Conservation (phyloP, 2,113 vertebrate genomes). For the Ceratotherium simum region DNA sequence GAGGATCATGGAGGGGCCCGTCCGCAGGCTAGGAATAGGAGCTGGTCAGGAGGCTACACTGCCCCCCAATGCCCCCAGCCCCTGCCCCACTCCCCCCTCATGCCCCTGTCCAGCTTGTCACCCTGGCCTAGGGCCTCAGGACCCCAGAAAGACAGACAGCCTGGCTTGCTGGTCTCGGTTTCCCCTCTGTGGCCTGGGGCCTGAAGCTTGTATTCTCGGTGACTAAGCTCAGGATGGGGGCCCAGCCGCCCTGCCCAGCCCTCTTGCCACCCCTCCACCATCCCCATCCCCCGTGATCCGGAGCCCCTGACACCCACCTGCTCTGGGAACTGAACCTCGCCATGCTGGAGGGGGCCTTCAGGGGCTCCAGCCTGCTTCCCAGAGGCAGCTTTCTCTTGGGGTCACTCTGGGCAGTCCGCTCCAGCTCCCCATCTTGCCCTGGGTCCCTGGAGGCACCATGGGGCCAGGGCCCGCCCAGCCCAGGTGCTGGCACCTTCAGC, state of each 20-base stretch:
- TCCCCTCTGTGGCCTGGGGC: neutral
- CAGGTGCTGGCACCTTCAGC: slow-evolving; percentile 90
- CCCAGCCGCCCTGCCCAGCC: neutral
- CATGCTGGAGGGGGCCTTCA: slow-evolving; percentile 84
- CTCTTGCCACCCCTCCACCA: too few relatives aligned
- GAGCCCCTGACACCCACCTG: slow-evolving; percentile 83
- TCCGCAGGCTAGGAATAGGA: slow-evolving; percentile 25
- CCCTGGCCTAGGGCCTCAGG: neutral
- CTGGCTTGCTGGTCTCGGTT: neutral
- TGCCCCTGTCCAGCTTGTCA: neutral
- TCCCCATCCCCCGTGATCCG: neutral
- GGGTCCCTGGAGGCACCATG: slow-evolving; percentile 81
- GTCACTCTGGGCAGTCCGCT: slow-evolving; percentile 53
- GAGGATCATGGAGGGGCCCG: neutral
- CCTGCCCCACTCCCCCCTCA: neutral
- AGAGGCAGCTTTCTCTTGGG: slow-evolving; percentile 88
- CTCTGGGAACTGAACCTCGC: slow-evolving; percentile 84
- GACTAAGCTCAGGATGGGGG: neutral
- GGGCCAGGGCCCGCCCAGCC: slow-evolving; percentile 82
- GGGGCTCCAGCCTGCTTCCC: slow-evolving; percentile 86
- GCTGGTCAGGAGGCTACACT: neutral
- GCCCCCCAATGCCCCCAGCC: neutral
- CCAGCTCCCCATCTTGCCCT: slow-evolving; percentile 49
- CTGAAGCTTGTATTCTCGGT: neutral
- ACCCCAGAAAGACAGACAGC: neutral